phyloP scores from a whole-genome alignment of 2,113 vertebrate genomes.

The Taurulus bubalis region DNA sequence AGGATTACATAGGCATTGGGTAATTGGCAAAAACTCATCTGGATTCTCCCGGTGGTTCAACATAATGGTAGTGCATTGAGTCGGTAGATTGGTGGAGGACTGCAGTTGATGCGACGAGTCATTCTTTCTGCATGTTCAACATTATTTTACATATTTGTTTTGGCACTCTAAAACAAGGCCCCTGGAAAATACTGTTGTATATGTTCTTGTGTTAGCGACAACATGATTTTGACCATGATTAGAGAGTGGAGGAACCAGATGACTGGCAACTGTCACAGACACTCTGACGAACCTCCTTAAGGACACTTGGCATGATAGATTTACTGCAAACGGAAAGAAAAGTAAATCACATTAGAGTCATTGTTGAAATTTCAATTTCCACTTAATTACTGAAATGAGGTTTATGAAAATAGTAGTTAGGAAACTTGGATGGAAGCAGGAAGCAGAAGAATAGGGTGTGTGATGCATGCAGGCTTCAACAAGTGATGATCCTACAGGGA shows the following conservation, averaged over 20 bases:
- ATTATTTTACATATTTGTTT: slow-evolving; percentile 31
- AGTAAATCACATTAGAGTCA: slow-evolving; percentile 39
- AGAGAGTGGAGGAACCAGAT: slow-evolving; percentile 44
- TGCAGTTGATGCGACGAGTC: slow-evolving; percentile 13
- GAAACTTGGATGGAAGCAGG: background rate
- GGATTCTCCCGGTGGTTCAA: slow-evolving; percentile 25
- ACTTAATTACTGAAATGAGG: background rate
- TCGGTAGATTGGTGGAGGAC: slow-evolving; percentile 45
- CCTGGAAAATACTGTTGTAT: slow-evolving; percentile 54
- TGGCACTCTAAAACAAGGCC: slow-evolving; percentile 60
- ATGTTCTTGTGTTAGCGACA: slow-evolving; percentile 29
- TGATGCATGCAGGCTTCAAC: slow-evolving; percentile 34
- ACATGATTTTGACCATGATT: slow-evolving; percentile 35
- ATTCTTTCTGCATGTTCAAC: slow-evolving; percentile 22
- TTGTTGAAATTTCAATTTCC: background rate
- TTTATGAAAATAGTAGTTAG: background rate
- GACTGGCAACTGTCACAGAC: slow-evolving; percentile 46
- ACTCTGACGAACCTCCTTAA: slow-evolving; percentile 53
- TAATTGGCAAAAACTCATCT: slow-evolving; percentile 16
- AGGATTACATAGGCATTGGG: slow-evolving; percentile 51
- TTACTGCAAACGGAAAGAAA: slow-evolving; percentile 77
- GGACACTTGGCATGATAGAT: slow-evolving; percentile 63
- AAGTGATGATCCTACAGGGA: background rate
- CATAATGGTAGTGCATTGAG: slow-evolving; percentile 29
- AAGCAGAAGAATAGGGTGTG: slow-evolving; percentile 12